Percentiles rank a stretch among this genome's conserved stretches.
phyloP scores from a whole-genome alignment of 1,140 invertebrate genomes.

The Cydia pomonella region DNA sequence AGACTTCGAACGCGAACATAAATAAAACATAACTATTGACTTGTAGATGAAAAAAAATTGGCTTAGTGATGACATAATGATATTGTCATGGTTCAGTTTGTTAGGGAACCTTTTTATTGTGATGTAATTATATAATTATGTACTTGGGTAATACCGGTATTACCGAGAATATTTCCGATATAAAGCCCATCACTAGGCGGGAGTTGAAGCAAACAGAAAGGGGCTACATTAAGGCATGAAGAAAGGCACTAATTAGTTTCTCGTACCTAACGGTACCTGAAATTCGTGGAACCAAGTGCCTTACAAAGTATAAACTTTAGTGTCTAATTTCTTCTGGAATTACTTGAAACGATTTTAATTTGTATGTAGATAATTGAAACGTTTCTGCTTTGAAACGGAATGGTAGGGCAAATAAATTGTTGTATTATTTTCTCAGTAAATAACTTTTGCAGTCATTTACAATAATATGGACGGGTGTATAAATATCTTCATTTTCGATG shows the following conservation, averaged over 20 bases:
- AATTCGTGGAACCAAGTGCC: background rate
- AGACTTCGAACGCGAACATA: background rate
- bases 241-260: conserved; percentile 11
- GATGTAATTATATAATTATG: no score
- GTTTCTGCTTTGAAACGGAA: no score
- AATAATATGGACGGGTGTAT: no score
- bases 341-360: conserved; percentile 2
- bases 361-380: background rate
- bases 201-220: background rate
- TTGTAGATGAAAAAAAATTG: no score
- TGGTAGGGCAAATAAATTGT: no score
- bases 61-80: no score
- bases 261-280: background rate
- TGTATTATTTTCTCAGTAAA: no score
- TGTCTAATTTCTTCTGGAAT: background rate
- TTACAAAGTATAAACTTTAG: background rate
- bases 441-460: no score
- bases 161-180: background rate
- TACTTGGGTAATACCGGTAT: no score
- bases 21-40: background rate
- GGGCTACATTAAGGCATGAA: background rate
- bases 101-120: no score
- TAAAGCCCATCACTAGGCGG: background rate
- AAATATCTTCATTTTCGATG: no score
- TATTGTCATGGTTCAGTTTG: no score